A percentile compares a stretch with the other conserved stretches of the same genome.
phyloP scores from a whole-genome alignment of 1,140 invertebrate genomes.

The Micrasema minimum region DNA sequence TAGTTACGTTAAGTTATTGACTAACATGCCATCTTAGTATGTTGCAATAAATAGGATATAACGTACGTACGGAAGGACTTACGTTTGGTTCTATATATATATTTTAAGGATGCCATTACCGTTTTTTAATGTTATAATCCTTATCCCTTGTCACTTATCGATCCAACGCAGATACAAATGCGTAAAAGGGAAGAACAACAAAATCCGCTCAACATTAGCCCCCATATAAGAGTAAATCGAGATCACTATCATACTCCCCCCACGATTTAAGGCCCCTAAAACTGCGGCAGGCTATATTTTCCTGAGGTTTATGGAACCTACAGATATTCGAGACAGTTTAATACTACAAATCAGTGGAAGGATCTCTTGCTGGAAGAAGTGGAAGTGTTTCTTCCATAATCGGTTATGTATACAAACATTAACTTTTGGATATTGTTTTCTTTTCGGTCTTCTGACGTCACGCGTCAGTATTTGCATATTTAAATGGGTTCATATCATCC shows the following conservation, averaged over 20 bases:
- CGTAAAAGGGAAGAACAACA: conserved; percentile 12
- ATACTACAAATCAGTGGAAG: conserved; percentile 27
- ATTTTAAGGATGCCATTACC: too few relatives aligned
- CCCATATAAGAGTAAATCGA: conserved; percentile 33
- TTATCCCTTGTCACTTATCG: background rate
- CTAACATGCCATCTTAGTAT: too few relatives aligned
- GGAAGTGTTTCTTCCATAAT: conserved; percentile 13
- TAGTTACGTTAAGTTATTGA: too few relatives aligned
- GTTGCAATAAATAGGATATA: too few relatives aligned
- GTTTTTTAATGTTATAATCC: background rate
- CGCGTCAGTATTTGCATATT: too few relatives aligned
- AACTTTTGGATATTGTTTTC: background rate
- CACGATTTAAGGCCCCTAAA: background rate
- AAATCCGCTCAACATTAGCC: conserved; percentile 10
- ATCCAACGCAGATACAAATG: conserved; percentile 1
- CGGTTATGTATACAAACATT: conserved; percentile 13
- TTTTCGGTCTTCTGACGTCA: too few relatives aligned
- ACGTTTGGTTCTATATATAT: too few relatives aligned
- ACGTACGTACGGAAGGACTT: too few relatives aligned
- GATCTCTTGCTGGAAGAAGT: too few relatives aligned
- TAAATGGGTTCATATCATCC: too few relatives aligned
- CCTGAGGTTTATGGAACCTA: conserved; percentile 11
- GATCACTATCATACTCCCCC: conserved; percentile 17
- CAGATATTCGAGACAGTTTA: conserved; percentile 16
- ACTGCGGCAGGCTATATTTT: conserved; percentile 24